These are phyloP conservation scores for Oligia latruncula DNA, from an alignment of 2,888 invertebrate genomes.

Conservation along the genomic window DNA sequence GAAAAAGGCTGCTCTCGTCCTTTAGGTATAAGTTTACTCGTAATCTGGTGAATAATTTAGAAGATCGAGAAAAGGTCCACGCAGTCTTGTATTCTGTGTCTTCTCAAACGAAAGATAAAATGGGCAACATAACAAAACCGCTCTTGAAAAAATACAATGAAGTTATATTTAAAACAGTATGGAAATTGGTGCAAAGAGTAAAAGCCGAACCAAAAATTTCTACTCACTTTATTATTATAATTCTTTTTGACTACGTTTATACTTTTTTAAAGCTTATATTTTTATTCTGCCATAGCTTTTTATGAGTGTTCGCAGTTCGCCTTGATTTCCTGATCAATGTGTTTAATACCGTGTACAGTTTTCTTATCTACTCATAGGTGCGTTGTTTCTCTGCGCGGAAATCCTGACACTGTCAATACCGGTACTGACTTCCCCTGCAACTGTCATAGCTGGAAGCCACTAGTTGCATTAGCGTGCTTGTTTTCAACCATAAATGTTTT, in stretches of 20 bases:
- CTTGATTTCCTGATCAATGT: neutral
- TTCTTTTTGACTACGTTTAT: neutral
- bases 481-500: constrained; percentile 1
- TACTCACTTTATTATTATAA: neutral
- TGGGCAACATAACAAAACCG: neutral
- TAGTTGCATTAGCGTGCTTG: neutral
- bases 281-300: neutral
- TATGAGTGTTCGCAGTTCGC: constrained; percentile 1
- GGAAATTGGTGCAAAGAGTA: constrained; percentile 1
- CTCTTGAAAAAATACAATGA: neutral
- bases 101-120: neutral
- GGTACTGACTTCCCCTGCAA: neutral
- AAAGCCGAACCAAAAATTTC: neutral
- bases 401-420: constrained; percentile 3
- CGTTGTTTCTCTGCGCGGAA: constrained; percentile 19
- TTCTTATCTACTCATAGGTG: neutral
- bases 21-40: neutral
- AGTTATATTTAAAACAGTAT: neutral
- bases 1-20: neutral
- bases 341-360: constrained; percentile 4
- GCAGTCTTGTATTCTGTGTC: neutral
- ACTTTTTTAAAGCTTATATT: neutral
- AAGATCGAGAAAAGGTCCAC: neutral
- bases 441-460: neutral
- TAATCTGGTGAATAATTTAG: neutral